Percentiles rank a stretch among this genome's conserved stretches.
Conservation (phyloP, 2,797 vertebrate species). For the Tolypeutes matacus region DNA sequence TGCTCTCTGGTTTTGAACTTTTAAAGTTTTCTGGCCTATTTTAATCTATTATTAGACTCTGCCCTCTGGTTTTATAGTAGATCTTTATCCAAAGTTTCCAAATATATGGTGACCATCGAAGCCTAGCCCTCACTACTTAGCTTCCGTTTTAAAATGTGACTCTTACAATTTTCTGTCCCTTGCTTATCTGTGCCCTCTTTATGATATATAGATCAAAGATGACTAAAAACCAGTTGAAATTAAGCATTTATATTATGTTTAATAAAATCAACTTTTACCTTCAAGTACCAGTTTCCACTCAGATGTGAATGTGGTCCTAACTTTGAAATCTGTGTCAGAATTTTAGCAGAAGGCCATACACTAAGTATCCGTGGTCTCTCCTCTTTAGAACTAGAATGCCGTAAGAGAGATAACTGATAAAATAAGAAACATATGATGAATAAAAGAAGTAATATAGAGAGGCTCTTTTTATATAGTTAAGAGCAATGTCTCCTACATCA, state of each 20-base stretch:
- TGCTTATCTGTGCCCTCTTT: background rate
- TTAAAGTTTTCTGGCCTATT: conserved; percentile 42
- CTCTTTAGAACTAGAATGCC: conserved; percentile 87
- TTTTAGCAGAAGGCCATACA: conserved; percentile 91
- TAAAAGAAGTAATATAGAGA: conserved; percentile 15
- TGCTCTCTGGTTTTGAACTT: conserved; percentile 41
- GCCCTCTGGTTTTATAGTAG: background rate
- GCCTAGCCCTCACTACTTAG: background rate
- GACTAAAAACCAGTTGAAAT: conserved; percentile 42
- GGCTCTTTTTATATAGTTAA: background rate
- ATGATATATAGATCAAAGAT: background rate
- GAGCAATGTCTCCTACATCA: background rate
- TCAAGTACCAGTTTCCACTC: conserved; percentile 89
- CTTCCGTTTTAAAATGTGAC: background rate
- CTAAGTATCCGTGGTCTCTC: conserved; percentile 91
- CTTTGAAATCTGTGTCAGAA: conserved; percentile 89
- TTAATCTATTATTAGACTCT: background rate
- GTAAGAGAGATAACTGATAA: conserved; percentile 88
- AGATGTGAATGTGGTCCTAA: conserved; percentile 84
- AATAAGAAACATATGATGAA: conserved; percentile 55
- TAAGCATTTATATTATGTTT: conserved; percentile 21
- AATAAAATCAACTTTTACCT: conserved; percentile 85
- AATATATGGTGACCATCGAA: background rate
- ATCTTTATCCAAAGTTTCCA: conserved; percentile 55
- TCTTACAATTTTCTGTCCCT: conserved; percentile 16